These are phyloP conservation scores for Pegoplata infirma DNA, from an alignment of 2,888 invertebrate genomes.

Conservation along the genomic window DNA sequence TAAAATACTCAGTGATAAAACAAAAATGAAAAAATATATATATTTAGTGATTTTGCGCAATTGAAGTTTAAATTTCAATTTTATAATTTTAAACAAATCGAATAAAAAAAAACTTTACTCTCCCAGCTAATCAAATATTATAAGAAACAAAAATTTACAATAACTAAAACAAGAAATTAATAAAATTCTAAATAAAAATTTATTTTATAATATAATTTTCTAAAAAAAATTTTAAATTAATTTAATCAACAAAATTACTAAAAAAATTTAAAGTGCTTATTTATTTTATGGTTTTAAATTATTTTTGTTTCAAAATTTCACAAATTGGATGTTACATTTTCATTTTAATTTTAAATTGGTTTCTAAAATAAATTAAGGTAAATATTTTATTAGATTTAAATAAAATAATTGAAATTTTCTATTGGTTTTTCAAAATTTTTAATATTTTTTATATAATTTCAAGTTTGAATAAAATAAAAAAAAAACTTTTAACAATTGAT, in stretches of 20 bases:
- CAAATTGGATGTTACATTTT: neutral
- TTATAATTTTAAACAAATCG: conserved; percentile 31
- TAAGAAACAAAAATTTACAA: too few species aligned
- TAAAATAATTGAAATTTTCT: neutral
- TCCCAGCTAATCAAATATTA: neutral
- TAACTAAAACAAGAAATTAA: neutral
- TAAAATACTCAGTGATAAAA: conserved; percentile 44
- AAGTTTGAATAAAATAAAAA: too few species aligned
- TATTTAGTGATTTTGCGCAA: conserved; percentile 62
- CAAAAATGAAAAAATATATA: too few species aligned
- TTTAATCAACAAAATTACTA: neutral
- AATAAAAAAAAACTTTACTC: conserved; percentile 24
- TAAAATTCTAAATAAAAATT: neutral
- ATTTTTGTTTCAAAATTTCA: neutral
- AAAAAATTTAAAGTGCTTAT: neutral
- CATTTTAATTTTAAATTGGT: neutral
- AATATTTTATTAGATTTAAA: neutral
- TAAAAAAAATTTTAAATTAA: conserved; percentile 1
- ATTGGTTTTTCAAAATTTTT: neutral
- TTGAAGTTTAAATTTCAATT: conserved; percentile 59
- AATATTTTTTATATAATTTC: neutral
- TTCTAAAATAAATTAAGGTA: neutral
- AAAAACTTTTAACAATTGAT: conserved; percentile 8
- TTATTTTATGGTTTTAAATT: neutral
- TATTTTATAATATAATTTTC: neutral